These are phyloP conservation scores for Cyphomyrus discorhynchus DNA, from an alignment of 2,113 vertebrate species.

Conservation along the genomic window DNA sequence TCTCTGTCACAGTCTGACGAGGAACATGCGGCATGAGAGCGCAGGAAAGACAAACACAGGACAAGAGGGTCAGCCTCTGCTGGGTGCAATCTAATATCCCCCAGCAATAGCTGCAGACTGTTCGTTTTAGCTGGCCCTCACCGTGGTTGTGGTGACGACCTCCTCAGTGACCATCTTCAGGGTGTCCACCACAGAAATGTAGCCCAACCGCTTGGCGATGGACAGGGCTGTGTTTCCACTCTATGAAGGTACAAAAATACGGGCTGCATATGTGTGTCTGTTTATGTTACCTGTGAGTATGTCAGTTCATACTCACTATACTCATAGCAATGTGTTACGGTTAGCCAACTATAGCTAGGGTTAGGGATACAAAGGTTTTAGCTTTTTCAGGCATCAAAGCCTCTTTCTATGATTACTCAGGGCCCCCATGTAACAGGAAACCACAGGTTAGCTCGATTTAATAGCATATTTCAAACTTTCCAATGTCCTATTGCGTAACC, in stretches of 20 bases:
- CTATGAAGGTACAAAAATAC: conserved; percentile 52
- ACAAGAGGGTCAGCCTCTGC: neutral
- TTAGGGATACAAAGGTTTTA: no score
- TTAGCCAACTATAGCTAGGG: conserved; percentile 38
- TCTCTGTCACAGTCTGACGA: conserved; percentile 87
- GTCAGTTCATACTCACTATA: conserved; percentile 59
- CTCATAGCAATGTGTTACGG: conserved; percentile 82
- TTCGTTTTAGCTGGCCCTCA: conserved; percentile 50
- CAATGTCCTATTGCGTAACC: no score
- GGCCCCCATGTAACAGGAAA: no score
- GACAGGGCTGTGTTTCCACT: conserved; percentile 97
- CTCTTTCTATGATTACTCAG: no score
- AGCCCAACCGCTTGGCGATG: conserved; percentile 89
- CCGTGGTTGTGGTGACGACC: conserved; percentile 87
- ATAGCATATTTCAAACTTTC: no score
- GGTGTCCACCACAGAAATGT: conserved; percentile 97
- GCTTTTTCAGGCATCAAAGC: no score
- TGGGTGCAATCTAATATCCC: neutral
- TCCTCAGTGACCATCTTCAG: conserved; percentile 95
- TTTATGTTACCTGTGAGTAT: neutral
- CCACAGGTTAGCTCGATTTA: no score
- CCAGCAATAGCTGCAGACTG: neutral
- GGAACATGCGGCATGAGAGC: neutral
- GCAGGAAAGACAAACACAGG: neutral
- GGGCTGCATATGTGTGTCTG: neutral